Evolutionary conservation across 1,140 invertebrate genomes (phyloP), one percentile per base, ranked within the genome.

Genomic region (Drosophila auraria): DNA sequence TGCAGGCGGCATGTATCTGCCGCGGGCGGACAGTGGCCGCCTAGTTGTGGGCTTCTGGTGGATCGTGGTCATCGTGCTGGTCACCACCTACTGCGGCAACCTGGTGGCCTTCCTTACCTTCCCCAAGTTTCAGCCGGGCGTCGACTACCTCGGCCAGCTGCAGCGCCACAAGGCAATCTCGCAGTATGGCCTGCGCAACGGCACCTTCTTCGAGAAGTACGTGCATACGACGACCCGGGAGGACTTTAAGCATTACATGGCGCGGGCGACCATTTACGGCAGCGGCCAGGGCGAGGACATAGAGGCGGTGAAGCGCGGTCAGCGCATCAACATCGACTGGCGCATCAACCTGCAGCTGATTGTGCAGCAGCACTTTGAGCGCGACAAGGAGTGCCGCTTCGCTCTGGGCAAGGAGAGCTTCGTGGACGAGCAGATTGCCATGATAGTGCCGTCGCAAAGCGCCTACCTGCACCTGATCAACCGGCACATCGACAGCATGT

Each of bases 51-150:
- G 97, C 0, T 96, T 97, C 5, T 99, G 98, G 98, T 99, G 98
- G 98, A 92, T 99, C 14, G 97, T 98, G 14, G 97, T 98, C 4
- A 94, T 99, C 63, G 96, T 99, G 0, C 94, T 98, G 1, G 96
- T 98, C 0, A 98, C 98, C 3, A 98, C 97, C 0, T 99, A 99
- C 93, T 97, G 97, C 44, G 98, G 98, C 7, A 98, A 97, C 93
- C 94, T 99, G 27, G 97, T 99, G 0, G 98, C 98, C 5, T 98
- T 98, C 90, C 94, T 99, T 9, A 99, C 98, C 1, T 98, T 99
- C 91, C 97, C 98, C 0, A 96, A 96, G 92, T 96, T 97, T 84
- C 96, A 97, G 84, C 94, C 95, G 7, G 95, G 97, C 0, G 95
- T 98, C 1, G 95, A 96, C 6, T 96, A 95, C 0, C 91, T 98